Percentiles rank a stretch among this genome's conserved stretches.
phyloP scores from a whole-genome alignment of 2,888 invertebrate genomes.

The Lasioglossum leucozonium region DNA sequence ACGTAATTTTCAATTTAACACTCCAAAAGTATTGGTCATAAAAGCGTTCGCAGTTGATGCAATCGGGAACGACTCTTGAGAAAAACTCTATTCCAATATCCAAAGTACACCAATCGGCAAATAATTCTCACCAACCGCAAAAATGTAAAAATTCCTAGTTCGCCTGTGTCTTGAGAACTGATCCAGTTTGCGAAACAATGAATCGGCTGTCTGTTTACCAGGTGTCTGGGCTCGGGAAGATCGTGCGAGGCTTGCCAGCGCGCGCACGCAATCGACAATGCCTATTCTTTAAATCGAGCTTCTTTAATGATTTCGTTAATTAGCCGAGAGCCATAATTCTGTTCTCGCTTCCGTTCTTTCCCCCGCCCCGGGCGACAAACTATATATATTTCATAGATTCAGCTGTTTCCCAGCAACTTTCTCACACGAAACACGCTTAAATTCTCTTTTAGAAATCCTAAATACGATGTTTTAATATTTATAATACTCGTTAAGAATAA shows the following conservation, averaged over 20 bases:
- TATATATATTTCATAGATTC: constrained; percentile 10
- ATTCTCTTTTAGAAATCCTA: neutral
- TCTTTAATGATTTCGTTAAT: constrained; percentile 60
- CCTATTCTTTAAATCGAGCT: constrained; percentile 46
- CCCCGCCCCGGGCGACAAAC: neutral
- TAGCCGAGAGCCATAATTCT: constrained; percentile 47
- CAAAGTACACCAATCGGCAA: neutral
- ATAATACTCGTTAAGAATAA: neutral
- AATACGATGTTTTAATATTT: neutral
- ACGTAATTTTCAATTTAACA: neutral
- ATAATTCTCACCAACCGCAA: neutral
- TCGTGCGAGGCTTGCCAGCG: constrained; percentile 48
- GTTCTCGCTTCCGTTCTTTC: constrained; percentile 37
- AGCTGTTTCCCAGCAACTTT: constrained; percentile 37
- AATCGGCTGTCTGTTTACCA: constrained; percentile 5
- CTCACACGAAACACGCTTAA: constrained; percentile 20
- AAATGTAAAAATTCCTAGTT: neutral
- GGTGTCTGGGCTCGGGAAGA: constrained; percentile 2
- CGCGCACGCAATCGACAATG: constrained; percentile 43
- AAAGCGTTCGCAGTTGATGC: neutral
- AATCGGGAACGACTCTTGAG: neutral
- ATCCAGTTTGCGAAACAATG: constrained; percentile 3
- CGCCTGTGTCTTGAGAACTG: neutral
- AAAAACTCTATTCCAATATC: neutral
- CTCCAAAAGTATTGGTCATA: too few relatives aligned